phyloP scores from a whole-genome alignment of 2,888 invertebrate species.

The Macrosiphum euphorbiae region DNA sequence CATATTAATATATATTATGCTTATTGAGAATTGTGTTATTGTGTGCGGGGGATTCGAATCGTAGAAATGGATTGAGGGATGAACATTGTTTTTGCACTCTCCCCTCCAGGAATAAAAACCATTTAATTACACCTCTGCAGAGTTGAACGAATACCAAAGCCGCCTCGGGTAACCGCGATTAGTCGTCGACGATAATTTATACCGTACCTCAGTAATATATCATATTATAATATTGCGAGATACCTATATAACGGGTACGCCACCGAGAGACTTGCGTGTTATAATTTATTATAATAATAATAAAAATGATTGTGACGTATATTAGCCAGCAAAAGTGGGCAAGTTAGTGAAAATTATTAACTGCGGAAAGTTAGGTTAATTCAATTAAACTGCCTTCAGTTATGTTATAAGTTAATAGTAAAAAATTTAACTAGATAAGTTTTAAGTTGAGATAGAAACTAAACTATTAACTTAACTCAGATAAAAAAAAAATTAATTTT shows the following conservation, averaged over 20 bases:
- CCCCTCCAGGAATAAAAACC: neutral
- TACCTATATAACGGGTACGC: neutral
- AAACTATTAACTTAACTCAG: no score
- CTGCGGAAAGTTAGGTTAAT: no score
- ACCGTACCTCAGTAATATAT: neutral
- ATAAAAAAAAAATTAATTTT: no score
- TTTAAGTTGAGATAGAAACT: no score
- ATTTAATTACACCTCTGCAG: neutral
- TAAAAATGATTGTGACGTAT: neutral
- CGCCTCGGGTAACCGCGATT: neutral
- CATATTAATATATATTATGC: neutral
- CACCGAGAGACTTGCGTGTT: neutral
- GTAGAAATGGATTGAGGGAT: neutral
- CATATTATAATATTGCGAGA: no score
- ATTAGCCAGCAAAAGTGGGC: no score
- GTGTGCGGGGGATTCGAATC: neutral
- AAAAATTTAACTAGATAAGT: no score
- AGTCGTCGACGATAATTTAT: neutral
- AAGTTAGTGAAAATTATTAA: no score
- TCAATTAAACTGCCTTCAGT: no score
- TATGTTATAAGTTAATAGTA: no score
- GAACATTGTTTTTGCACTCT: neutral
- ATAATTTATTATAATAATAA: neutral
- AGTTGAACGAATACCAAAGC: neutral
- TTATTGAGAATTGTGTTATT: neutral